A percentile compares a stretch with the other conserved stretches of the same genome.
phyloP scores from a whole-genome alignment of 2,797 vertebrate genomes.

The Acridotheres tristis region DNA sequence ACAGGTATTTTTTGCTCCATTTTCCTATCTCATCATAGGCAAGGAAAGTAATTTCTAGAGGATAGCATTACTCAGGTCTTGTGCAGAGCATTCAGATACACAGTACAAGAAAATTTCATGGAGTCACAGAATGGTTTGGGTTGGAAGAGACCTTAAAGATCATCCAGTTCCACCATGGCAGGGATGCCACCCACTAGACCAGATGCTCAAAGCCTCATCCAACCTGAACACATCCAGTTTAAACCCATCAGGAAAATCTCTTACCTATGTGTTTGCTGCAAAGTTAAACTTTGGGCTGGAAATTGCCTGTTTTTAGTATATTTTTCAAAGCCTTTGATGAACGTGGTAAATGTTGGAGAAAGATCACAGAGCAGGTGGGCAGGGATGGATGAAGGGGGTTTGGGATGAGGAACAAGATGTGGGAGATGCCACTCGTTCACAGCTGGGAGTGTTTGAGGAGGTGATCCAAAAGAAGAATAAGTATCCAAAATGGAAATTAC shows the following conservation, averaged over 20 bases:
- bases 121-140: background rate
- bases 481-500: background rate
- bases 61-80: background rate
- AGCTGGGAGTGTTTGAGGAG: background rate
- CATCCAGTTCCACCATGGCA: background rate
- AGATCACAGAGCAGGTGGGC: background rate
- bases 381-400: background rate
- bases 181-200: background rate
- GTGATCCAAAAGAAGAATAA: background rate
- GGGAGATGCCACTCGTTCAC: background rate
- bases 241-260: background rate
- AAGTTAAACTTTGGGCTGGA: background rate
- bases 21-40: background rate
- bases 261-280: background rate
- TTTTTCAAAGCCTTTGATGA: background rate
- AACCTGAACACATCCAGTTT: background rate
- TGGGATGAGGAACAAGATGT: background rate
- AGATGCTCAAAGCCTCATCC: background rate
- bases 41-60: background rate
- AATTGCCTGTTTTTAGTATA: background rate
- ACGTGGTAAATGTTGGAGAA: background rate
- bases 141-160: background rate
- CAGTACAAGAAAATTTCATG: background rate
- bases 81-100: background rate
- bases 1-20: background rate